These are phyloP conservation scores for Chrysolina oricalcia DNA, from an alignment of 2,888 invertebrate species.

Conservation along the genomic window DNA sequence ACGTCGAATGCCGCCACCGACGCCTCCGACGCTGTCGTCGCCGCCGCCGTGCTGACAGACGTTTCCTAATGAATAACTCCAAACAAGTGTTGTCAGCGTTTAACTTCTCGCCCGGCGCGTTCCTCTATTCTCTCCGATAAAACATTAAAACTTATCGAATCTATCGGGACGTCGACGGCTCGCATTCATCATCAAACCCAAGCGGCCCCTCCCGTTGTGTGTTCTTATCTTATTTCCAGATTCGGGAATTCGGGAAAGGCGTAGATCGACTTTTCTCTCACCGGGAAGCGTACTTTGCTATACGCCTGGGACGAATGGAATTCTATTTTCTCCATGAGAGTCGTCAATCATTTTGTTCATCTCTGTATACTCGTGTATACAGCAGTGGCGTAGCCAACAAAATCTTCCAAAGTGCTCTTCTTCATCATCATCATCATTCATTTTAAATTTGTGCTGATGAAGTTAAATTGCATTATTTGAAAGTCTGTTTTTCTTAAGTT, in stretches of 20 bases:
- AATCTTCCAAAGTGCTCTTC: too few species aligned
- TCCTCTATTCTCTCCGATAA: conserved; percentile 18
- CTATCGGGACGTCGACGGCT: conserved; percentile 36
- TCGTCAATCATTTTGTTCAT: too few species aligned
- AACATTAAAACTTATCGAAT: conserved; percentile 48
- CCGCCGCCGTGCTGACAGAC: conserved; percentile 30
- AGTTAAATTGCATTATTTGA: too few species aligned
- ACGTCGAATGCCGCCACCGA: conserved; percentile 20
- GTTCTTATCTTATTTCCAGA: conserved; percentile 42
- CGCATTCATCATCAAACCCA: conserved; percentile 38
- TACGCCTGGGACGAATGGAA: not conserved
- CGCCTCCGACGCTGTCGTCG: not conserved
- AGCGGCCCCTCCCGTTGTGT: conserved; percentile 36
- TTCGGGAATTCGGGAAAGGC: conserved; percentile 21
- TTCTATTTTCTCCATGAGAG: not conserved
- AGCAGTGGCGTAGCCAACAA: too few species aligned
- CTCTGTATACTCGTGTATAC: not conserved
- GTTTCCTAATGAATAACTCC: conserved; percentile 41
- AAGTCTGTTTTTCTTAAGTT: too few species aligned
- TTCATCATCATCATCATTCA: too few species aligned
- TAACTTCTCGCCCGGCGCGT: conserved; percentile 38
- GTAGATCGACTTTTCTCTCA: not conserved
- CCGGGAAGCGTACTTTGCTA: not conserved
- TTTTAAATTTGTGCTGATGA: too few species aligned
- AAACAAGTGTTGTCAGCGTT: conserved; percentile 46